phyloP scores from a whole-genome alignment of 2,797 vertebrate species.

The Sciurus vulgaris region DNA sequence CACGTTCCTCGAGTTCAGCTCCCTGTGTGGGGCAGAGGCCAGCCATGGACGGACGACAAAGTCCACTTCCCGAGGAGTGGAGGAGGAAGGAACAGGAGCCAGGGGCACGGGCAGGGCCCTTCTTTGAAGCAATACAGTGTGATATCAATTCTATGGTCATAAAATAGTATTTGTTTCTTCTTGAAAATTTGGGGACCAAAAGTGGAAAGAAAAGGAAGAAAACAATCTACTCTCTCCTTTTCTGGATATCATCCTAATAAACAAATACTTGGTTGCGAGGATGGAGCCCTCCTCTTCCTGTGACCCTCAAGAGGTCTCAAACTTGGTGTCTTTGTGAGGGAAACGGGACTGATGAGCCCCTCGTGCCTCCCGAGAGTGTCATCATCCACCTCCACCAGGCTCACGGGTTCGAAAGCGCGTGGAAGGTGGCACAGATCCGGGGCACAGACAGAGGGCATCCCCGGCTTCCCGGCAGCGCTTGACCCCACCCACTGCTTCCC shows the following conservation, averaged over 20 bases:
- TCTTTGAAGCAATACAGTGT: neutral
- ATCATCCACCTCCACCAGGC: neutral
- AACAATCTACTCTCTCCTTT: neutral
- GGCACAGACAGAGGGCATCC: neutral
- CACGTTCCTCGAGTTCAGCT: neutral
- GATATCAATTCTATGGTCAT: neutral
- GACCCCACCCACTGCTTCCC: neutral
- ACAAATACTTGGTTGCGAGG: neutral
- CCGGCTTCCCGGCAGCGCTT: neutral
- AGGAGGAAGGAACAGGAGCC: neutral
- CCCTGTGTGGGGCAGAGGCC: neutral
- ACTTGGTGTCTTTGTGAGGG: neutral
- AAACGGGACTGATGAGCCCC: neutral
- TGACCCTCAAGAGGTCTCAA: neutral
- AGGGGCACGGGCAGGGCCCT: neutral
- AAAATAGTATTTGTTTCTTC: neutral
- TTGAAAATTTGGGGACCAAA: neutral
- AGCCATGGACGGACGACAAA: accelerated
- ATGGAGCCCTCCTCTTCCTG: neutral
- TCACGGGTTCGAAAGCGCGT: neutral
- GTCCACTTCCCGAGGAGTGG: too few species aligned
- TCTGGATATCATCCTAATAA: neutral
- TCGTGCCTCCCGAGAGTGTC: neutral
- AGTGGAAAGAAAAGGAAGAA: neutral
- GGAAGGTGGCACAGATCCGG: neutral